Conservation (phyloP, 2,888 invertebrate species). For the Corbicula japonica region DNA sequence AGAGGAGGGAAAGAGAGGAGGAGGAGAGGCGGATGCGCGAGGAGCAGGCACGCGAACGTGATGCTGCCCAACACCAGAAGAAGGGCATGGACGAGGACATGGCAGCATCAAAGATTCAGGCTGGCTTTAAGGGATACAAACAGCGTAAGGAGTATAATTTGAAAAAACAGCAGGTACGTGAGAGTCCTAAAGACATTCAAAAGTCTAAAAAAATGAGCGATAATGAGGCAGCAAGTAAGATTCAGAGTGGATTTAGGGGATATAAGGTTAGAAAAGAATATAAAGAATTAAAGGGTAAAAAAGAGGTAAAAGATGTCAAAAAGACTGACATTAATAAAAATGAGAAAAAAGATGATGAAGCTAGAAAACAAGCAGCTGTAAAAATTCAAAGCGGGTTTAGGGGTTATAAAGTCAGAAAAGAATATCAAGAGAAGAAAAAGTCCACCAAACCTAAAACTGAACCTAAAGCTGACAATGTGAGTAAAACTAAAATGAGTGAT, state of each 20-base stretch:
- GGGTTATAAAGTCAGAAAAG: constrained; percentile 52
- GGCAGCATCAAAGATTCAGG: constrained; percentile 52
- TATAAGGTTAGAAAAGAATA: constrained; percentile 56
- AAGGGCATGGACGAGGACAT: constrained; percentile 18
- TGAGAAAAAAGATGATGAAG: constrained; percentile 26
- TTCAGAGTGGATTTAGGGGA: constrained; percentile 60
- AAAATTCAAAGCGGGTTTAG: constrained; percentile 56
- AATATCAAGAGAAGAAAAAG: constrained; percentile 11
- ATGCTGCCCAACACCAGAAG: constrained; percentile 14
- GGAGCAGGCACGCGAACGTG: neutral
- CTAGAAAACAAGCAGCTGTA: constrained; percentile 37
- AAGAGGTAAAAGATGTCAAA: constrained; percentile 4
- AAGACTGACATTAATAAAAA: constrained; percentile 34
- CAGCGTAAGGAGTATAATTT: constrained; percentile 25
- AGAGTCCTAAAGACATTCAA: constrained; percentile 12
- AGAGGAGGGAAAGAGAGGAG: constrained; percentile 6
- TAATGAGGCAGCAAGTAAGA: constrained; percentile 52
- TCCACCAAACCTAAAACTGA: constrained; percentile 1
- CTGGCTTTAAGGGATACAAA: constrained; percentile 52
- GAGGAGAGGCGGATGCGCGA: neutral
- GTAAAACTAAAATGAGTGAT: constrained; percentile 21
- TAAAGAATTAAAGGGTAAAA: constrained; percentile 14
- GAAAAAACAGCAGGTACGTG: constrained; percentile 51
- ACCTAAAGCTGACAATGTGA: constrained; percentile 12
- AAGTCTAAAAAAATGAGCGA: constrained; percentile 23